Conservation (phyloP, 2,888 invertebrate species). For the Drosophila glabriapex region DNA sequence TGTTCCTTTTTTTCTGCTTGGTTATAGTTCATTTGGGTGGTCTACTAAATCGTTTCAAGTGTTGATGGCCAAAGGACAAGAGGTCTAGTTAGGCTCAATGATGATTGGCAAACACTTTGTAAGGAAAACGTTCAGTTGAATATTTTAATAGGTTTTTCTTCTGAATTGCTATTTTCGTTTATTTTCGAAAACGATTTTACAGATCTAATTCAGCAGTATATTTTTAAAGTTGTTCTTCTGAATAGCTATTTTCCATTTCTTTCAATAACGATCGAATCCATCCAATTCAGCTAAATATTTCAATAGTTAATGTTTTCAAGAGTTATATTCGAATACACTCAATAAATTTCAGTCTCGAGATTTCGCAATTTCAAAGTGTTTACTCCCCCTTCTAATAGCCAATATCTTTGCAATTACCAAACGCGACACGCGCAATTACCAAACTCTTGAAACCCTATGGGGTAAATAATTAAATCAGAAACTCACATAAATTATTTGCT, state of each 20-base stretch:
- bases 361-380: constrained; percentile 5
- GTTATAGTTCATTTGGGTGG: constrained; percentile 48
- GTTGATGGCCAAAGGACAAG: constrained; percentile 2
- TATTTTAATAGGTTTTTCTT: not conserved
- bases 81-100: not conserved
- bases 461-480: not conserved
- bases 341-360: not conserved
- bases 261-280: not conserved
- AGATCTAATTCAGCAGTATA: not conserved
- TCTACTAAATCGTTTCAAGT: constrained; percentile 45
- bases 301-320: not conserved
- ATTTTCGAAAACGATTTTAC: not conserved
- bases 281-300: not conserved
- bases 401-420: not conserved
- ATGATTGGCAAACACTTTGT: constrained; percentile 14
- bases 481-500: constrained; percentile 7
- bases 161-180: not conserved
- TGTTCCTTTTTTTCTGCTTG: constrained; percentile 1
- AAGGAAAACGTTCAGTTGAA: not conserved
- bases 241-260: not conserved
- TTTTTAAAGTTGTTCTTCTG: not conserved
- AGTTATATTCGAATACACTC: not conserved
- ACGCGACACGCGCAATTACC: not conserved
- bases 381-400: not conserved
- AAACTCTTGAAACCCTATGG: constrained; percentile 25